These are phyloP conservation scores for Caenorhabditis becei DNA, from an alignment of 2,888 invertebrate genomes.

Conservation along the genomic window DNA sequence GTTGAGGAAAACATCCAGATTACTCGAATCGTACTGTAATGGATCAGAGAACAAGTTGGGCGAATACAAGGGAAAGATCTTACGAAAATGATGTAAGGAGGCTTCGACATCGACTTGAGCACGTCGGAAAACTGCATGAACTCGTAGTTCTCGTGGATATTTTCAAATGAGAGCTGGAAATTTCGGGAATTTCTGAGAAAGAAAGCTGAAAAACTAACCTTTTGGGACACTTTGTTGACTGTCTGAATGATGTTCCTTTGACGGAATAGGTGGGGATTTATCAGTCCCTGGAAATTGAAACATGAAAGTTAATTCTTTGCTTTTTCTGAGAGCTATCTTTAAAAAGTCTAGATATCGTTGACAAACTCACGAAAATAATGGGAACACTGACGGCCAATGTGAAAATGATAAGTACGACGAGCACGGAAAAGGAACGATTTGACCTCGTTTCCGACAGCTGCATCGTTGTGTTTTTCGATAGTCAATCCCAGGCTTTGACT, in stretches of 20 bases:
- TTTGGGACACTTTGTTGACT: slow-evolving; percentile 55
- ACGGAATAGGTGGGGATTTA: slow-evolving; percentile 40
- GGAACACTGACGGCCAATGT: neutral
- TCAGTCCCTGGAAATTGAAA: slow-evolving; percentile 24
- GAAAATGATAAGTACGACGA: slow-evolving; percentile 18
- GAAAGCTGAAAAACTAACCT: slow-evolving; percentile 29
- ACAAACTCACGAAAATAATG: slow-evolving; percentile 22
- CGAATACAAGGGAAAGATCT: neutral
- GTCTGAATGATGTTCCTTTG: slow-evolving; percentile 59
- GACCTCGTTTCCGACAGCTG: neutral
- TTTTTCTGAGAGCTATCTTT: too few species aligned
- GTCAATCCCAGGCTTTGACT: neutral
- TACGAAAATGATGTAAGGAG: slow-evolving; percentile 67
- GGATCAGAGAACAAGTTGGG: neutral
- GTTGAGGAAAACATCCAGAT: slow-evolving; percentile 66
- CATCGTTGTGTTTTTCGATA: slow-evolving; percentile 8
- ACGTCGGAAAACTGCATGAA: slow-evolving; percentile 51
- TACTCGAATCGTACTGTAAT: slow-evolving; percentile 68
- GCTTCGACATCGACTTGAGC: slow-evolving; percentile 54
- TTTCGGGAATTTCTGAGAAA: neutral
- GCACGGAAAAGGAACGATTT: slow-evolving; percentile 17
- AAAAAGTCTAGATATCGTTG: too few species aligned
- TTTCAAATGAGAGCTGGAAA: slow-evolving; percentile 57
- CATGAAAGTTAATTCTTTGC: neutral
- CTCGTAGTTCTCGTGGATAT: slow-evolving; percentile 50